Conservation (phyloP, 2,797 vertebrate species). For the Pipistrellus pygmaeus region DNA sequence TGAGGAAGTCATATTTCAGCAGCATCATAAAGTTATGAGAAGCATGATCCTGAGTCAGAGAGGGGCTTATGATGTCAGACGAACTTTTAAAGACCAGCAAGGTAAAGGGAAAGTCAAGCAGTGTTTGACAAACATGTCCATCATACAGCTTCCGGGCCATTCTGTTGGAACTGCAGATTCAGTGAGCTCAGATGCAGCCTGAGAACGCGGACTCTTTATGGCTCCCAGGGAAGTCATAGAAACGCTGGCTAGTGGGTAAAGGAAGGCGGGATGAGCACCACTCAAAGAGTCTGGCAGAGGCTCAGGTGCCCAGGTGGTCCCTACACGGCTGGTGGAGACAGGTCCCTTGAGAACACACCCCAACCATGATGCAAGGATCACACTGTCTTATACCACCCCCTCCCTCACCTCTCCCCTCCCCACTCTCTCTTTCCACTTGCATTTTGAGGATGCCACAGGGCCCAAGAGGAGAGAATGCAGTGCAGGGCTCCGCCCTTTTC, state of each 20-base stretch:
- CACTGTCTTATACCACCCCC: neutral
- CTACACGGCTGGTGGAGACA: neutral
- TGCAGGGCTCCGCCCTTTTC: neutral
- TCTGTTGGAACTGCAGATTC: neutral
- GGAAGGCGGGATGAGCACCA: neutral
- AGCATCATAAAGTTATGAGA: neutral
- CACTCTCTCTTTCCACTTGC: neutral
- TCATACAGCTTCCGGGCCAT: neutral
- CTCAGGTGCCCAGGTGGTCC: neutral
- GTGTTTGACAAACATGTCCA: neutral
- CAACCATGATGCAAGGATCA: neutral
- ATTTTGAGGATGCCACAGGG: neutral
- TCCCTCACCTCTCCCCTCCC: neutral
- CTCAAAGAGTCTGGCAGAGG: neutral
- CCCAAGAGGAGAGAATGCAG: neutral
- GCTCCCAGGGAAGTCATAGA: neutral
- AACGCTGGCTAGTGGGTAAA: neutral
- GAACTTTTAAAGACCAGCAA: neutral
- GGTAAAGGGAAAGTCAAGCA: neutral
- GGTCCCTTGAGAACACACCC: neutral
- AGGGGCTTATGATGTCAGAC: neutral
- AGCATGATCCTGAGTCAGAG: neutral
- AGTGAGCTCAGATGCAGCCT: neutral
- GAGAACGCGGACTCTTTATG: neutral
- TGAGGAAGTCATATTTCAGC: neutral